Base-by-base conservation (phyloP, 2,888 invertebrate species). In the Invenusta paracnida region DNA sequence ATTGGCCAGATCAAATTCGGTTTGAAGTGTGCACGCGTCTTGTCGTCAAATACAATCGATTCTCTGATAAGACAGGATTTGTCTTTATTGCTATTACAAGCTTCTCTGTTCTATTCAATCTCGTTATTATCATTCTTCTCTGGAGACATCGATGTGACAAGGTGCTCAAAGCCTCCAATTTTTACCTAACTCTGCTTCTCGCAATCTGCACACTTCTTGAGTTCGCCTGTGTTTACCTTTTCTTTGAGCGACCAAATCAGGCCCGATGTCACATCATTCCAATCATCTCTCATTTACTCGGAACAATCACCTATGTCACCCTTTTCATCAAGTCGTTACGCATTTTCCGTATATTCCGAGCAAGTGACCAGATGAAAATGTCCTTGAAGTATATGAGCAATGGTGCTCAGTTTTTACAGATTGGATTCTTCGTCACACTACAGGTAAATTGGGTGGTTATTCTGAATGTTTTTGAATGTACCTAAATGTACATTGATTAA, bases 1-100 rank as follows among this genome's bases (percentile, higher is more conserved):
- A 85, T 27, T 89, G 89, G 89, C 89, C 89, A 0, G 88, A 88
- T 1, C 81, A 85, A 11, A n/a, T 5, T 17, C 5, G 48, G 5
- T 48, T 48, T 17, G 17, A 48, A 48, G 17, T 17, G 5, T 48
- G 48, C 48, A 5, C 17, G 5, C 48, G 5, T 11, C 48, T 48
- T 17, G 48, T 5, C 5, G 5, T 17, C 48, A 48, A 5, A 48
- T 48, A 11, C 17, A 48, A 48, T 48, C 48, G 17, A 5, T 48
- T 11, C 17, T 5, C 48, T 48, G 48, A 48, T 17, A 5, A 5
- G 17, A 17, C 17, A 48, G 48, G 48, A 5, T 11, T 48, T 11
- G 48, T 48, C 48, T 48, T 48, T 17, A 11, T 5, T 17, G 48
- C 5, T 11, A 5, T 48, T 5, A 17, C 48, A 11, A 17, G 48